Evolutionary conservation across 2,888 invertebrate species (phyloP).

Genomic region (Bruchidius siliquastri): DNA sequence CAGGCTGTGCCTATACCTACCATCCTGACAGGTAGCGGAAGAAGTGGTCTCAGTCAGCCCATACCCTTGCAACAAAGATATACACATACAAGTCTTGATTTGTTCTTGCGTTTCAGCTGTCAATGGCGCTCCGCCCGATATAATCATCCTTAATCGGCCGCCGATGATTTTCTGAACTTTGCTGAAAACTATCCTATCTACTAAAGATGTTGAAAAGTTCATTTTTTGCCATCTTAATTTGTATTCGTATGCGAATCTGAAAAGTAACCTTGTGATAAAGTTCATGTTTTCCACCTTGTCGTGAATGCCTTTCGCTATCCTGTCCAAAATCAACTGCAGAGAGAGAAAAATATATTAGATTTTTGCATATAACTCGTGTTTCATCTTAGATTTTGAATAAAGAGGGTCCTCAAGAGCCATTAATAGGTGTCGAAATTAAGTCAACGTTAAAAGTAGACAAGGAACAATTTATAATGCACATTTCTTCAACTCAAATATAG

Average conservation of each 20-base stretch:
- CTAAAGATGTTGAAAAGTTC: constrained; percentile 77
- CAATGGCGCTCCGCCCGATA: constrained; percentile 92
- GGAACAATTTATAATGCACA: too few relatives aligned
- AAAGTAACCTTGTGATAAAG: constrained; percentile 72
- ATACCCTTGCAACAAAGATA: constrained; percentile 87
- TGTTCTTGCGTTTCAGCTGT: constrained; percentile 92
- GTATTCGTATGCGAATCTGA: constrained; percentile 91
- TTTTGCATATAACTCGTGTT: too few relatives aligned
- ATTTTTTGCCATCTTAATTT: constrained; percentile 79
- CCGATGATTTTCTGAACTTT: constrained; percentile 64
- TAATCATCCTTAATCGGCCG: constrained; percentile 79
- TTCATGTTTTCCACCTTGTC: constrained; percentile 86
- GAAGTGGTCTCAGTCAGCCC: constrained; percentile 96
- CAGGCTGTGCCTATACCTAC: too few relatives aligned
- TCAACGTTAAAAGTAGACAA: too few relatives aligned
- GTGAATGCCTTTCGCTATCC: constrained; percentile 93
- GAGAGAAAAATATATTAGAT: background rate
- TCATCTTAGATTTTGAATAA: too few relatives aligned
- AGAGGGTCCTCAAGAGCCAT: too few relatives aligned
- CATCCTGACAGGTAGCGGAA: constrained; percentile 79
- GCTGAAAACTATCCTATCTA: constrained; percentile 56
- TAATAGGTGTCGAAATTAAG: too few relatives aligned
- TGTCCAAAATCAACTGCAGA: constrained; percentile 83
- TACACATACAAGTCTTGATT: constrained; percentile 84
- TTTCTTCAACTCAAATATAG: too few relatives aligned